Conservation (phyloP, 2,797 vertebrate genomes). For the Nannoperca australis region DNA sequence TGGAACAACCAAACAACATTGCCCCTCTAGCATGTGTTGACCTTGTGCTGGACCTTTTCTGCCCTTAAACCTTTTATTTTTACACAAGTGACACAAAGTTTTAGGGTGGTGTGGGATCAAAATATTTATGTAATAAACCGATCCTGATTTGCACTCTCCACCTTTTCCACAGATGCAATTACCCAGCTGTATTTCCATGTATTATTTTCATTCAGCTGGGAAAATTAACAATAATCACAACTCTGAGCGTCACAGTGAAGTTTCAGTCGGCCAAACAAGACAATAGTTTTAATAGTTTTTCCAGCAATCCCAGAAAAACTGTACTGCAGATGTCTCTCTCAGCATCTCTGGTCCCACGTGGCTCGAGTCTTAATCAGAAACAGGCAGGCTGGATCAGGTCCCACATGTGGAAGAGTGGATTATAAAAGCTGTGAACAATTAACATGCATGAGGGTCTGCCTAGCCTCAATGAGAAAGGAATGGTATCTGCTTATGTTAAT, state of each 20-base stretch:
- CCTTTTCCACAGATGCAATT: slow-evolving; percentile 58
- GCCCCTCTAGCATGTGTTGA: slow-evolving; percentile 14
- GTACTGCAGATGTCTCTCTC: slow-evolving; percentile 46
- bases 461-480: slow-evolving; percentile 67
- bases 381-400: slow-evolving; percentile 73
- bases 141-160: background rate
- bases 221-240: slow-evolving; percentile 74
- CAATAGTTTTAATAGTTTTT: slow-evolving; percentile 50
- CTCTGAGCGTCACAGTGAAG: slow-evolving; percentile 46
- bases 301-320: slow-evolving; percentile 54
- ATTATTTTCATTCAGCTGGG: slow-evolving; percentile 56
- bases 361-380: slow-evolving; percentile 73
- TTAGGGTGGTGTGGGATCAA: slow-evolving; percentile 21
- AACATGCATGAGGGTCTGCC: slow-evolving; percentile 68
- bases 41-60: background rate
- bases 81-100: slow-evolving; percentile 13
- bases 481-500: slow-evolving; percentile 73
- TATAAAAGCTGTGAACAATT: slow-evolving; percentile 82
- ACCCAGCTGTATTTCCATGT: slow-evolving; percentile 41
- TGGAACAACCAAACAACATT: background rate
- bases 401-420: slow-evolving; percentile 71
- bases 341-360: slow-evolving; percentile 61
- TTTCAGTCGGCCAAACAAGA: slow-evolving; percentile 60
- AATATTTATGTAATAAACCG: slow-evolving; percentile 43
- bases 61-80: background rate